These are phyloP conservation scores for Tachycineta bicolor DNA, from an alignment of 2,113 vertebrate genomes.

Conservation along the genomic window DNA sequence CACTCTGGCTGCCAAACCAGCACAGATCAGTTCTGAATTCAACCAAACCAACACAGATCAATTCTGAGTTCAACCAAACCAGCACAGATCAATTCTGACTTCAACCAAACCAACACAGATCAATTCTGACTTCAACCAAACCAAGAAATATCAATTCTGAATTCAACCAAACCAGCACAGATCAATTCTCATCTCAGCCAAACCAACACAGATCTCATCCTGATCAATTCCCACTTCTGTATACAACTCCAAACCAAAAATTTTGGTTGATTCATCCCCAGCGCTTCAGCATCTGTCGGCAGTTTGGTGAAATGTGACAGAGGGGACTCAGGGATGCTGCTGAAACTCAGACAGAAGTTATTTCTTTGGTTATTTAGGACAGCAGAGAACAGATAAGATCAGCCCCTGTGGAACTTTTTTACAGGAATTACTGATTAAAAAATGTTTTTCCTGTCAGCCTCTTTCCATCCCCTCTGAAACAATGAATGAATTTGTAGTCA, in stretches of 20 bases:
- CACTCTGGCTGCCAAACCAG: not conserved
- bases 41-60: no score
- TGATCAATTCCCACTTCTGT: not conserved
- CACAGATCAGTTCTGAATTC: no score
- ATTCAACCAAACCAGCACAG: no score
- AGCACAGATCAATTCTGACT: no score
- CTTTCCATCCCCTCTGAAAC: not conserved
- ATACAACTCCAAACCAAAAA: not conserved
- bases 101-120: no score
- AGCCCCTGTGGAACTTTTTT: not conserved
- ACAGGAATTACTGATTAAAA: not conserved
- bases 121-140: no score
- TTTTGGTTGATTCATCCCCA: fast-evolving
- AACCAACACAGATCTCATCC: no score
- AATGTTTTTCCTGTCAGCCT: not conserved
- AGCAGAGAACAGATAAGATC: not conserved
- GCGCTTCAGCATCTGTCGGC: not conserved
- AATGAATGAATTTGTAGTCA: not conserved
- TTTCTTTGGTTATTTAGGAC: not conserved
- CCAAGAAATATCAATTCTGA: no score
- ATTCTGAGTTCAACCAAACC: no score
- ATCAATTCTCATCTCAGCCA: no score
- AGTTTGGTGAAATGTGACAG: not conserved
- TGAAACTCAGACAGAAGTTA: not conserved
- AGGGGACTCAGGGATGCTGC: not conserved